Evolutionary conservation across 2,797 vertebrate genomes (phyloP).

Genomic region (Acanthurus tractus): DNA sequence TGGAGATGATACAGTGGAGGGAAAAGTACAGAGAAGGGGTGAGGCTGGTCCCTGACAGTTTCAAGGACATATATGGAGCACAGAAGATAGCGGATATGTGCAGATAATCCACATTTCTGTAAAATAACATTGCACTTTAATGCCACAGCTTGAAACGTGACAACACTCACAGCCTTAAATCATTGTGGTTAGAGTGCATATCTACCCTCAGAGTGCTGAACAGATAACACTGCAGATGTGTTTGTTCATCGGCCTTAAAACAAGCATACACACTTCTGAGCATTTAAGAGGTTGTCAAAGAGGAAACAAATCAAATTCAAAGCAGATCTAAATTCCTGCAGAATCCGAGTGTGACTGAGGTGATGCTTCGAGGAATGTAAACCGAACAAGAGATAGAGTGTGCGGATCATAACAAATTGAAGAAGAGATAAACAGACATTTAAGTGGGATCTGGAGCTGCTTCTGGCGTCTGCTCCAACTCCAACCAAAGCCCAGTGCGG

Average conservation of each 20-base stretch:
- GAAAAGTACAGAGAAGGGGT: neutral
- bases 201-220: conserved; percentile 3
- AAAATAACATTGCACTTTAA: conserved; percentile 2
- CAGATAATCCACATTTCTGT: neutral
- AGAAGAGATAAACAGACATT: conserved; percentile 74
- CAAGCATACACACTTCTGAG: conserved; percentile 8
- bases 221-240: conserved; percentile 4
- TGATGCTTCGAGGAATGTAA: conserved; percentile 76
- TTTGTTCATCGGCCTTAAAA: conserved; percentile 10
- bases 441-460: conserved; percentile 66
- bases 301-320: conserved; percentile 33
- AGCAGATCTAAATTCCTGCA: conserved; percentile 45
- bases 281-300: conserved; percentile 1
- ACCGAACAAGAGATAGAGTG: conserved; percentile 69
- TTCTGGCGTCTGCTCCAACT: conserved; percentile 58
- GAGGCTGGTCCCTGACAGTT: conserved; percentile 2
- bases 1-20: neutral
- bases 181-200: neutral
- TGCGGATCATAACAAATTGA: conserved; percentile 72
- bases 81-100: neutral
- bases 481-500: conserved; percentile 39
- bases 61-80: neutral
- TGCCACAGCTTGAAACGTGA: conserved; percentile 2
- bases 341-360: conserved; percentile 56
- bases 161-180: neutral